Evolutionary conservation across 2,888 invertebrate species (phyloP).

Genomic region (Drosophila robusta): DNA sequence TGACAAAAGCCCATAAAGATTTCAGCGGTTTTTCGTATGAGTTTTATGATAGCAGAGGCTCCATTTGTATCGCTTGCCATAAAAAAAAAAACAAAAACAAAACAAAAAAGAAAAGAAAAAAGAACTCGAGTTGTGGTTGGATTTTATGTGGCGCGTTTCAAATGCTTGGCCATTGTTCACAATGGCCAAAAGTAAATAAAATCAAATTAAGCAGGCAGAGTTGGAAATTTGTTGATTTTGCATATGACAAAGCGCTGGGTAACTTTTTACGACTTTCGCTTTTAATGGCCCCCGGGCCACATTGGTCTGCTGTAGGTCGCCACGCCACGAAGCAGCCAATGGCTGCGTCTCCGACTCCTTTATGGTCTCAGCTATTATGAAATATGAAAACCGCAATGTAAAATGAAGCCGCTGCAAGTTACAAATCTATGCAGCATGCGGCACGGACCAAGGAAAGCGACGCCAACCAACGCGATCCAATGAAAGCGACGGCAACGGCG

Average conservation of each 20-base stretch:
- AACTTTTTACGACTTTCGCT: constrained; percentile 74
- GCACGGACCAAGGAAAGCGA: constrained; percentile 61
- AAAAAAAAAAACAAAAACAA: constrained; percentile 17
- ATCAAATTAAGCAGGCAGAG: constrained; percentile 56
- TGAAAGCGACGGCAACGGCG: constrained; percentile 41
- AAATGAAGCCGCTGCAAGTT: constrained; percentile 58
- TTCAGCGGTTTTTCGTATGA: constrained; percentile 59
- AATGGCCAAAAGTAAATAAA: constrained; percentile 50
- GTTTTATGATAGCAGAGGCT: constrained; percentile 32
- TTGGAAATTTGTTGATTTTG: constrained; percentile 66
- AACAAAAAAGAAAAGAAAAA: background rate
- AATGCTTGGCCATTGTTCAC: constrained; percentile 65
- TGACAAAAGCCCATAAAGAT: constrained; percentile 65
- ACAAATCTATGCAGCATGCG: constrained; percentile 74
- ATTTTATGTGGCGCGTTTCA: constrained; percentile 57
- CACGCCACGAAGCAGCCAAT: constrained; percentile 30
- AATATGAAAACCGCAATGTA: constrained; percentile 71
- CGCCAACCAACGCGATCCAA: constrained; percentile 25
- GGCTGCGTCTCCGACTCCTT: constrained; percentile 27
- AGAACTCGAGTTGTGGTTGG: constrained; percentile 2
- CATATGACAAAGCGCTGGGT: constrained; percentile 70
- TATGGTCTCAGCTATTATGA: constrained; percentile 57
- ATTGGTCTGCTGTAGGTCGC: constrained; percentile 70
- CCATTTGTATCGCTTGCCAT: constrained; percentile 25
- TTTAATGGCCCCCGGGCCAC: constrained; percentile 57